A percentile compares a stretch with the other conserved stretches of the same genome.
These are phyloP conservation scores for Gorsachius goisagi DNA, from an alignment of 2,113 vertebrate species.

Conservation along the genomic window DNA sequence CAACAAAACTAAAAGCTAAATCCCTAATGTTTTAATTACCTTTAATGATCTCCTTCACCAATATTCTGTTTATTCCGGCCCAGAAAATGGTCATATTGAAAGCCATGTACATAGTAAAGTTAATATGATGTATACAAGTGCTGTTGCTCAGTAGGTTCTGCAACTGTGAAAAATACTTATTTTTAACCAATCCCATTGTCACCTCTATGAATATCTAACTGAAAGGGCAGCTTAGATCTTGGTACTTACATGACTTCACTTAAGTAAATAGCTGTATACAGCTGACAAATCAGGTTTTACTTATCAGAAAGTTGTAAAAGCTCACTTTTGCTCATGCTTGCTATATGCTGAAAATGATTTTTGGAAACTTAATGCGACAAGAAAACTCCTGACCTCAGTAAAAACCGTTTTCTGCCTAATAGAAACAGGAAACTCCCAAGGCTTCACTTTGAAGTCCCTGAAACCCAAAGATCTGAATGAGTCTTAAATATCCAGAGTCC, in stretches of 20 bases:
- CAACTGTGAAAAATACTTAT: not conserved
- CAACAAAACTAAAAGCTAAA: conserved; percentile 9
- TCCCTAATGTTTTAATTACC: conserved; percentile 61
- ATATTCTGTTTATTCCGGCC: not conserved
- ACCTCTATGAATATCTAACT: not conserved
- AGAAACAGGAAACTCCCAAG: not conserved
- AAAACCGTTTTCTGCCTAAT: not conserved
- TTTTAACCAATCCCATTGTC: not conserved
- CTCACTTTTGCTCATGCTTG: not conserved
- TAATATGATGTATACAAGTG: not conserved
- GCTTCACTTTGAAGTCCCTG: conserved; percentile 30
- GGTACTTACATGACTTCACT: not conserved
- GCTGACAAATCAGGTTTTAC: not conserved
- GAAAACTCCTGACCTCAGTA: not conserved
- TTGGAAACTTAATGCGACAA: not conserved
- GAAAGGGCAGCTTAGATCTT: not conserved
- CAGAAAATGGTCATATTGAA: not conserved
- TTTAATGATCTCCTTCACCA: not conserved
- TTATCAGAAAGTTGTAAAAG: not conserved
- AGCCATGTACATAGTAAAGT: not conserved
- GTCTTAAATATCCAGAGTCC: not conserved
- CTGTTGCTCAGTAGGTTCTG: not conserved
- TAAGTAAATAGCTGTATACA: not conserved
- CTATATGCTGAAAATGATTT: not conserved
- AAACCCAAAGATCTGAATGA: not conserved